Evolutionary conservation across 2,888 invertebrate genomes (phyloP).

Genomic region (Endomychus coccineus): DNA sequence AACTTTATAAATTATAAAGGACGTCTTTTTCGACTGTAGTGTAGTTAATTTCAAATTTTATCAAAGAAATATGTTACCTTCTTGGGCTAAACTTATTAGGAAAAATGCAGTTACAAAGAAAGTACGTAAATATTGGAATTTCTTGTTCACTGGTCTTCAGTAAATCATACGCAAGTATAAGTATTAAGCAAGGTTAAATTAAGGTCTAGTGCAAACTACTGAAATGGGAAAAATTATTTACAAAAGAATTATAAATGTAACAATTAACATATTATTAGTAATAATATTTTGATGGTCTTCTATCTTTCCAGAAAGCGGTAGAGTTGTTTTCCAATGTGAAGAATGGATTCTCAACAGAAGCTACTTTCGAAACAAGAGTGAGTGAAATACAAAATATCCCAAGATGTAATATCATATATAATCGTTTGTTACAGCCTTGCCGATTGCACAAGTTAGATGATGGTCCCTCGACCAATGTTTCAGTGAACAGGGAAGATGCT

Average conservation of each 20-base stretch:
- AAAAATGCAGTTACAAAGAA: slow-evolving; percentile 34
- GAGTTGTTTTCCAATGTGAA: slow-evolving; percentile 37
- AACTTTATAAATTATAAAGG: too few species aligned
- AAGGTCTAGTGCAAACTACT: slow-evolving; percentile 21
- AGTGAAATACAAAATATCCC: slow-evolving; percentile 11
- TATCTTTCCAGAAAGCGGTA: slow-evolving; percentile 36
- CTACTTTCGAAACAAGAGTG: slow-evolving; percentile 55
- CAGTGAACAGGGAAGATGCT: slow-evolving; percentile 78
- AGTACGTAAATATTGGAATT: slow-evolving; percentile 12
- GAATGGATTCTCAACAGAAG: slow-evolving; percentile 55
- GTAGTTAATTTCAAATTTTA: too few species aligned
- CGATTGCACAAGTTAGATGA: slow-evolving; percentile 84
- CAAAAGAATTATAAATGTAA: slow-evolving; percentile 19
- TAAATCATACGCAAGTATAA: too few species aligned
- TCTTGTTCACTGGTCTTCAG: too few species aligned
- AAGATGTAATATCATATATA: slow-evolving; percentile 11
- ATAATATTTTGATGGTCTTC: slow-evolving; percentile 11
- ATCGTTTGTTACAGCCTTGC: slow-evolving; percentile 59
- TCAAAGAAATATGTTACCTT: slow-evolving; percentile 45
- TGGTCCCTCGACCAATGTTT: slow-evolving; percentile 69
- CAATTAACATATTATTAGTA: neutral
- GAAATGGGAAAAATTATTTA: slow-evolving; percentile 27
- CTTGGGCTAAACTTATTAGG: slow-evolving; percentile 40
- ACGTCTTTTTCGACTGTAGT: too few species aligned
- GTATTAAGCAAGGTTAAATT: slow-evolving; percentile 30